These are phyloP conservation scores for Heliconius eleuchia DNA, from an alignment of 1,140 invertebrate species.

Conservation along the genomic window DNA sequence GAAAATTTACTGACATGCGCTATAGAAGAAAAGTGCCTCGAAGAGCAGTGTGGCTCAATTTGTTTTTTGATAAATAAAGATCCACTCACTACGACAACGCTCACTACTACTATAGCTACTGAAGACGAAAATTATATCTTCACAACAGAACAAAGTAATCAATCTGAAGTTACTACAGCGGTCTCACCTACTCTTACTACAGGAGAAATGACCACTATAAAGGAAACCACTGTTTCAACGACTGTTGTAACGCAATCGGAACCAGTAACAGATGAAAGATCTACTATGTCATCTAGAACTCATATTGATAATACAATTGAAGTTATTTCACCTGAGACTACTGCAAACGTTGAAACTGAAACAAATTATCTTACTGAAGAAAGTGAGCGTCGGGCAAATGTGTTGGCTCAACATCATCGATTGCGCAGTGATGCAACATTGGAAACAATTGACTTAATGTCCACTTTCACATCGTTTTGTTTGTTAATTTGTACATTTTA, in stretches of 20 bases:
- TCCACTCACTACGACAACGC: conserved; percentile 2
- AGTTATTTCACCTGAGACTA: conserved; percentile 3
- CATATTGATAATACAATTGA: background rate
- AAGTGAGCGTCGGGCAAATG: conserved; percentile 44
- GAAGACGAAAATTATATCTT: background rate
- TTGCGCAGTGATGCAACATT: conserved; percentile 16
- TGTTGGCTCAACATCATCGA: conserved; percentile 54
- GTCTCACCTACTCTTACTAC: background rate
- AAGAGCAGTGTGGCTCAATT: conserved; percentile 49
- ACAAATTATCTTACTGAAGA: conserved; percentile 45
- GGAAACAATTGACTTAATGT: background rate
- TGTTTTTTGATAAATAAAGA: conserved; percentile 60
- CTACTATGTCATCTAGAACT: background rate
- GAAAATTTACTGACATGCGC: conserved; percentile 60
- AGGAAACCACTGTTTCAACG: background rate
- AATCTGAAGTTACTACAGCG: background rate
- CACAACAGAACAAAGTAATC: background rate
- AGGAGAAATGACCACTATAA: background rate
- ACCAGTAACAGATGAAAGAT: background rate
- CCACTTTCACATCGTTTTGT: conserved; percentile 7
- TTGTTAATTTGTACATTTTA: conserved; percentile 15
- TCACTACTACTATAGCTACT: background rate
- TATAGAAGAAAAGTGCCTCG: conserved; percentile 52
- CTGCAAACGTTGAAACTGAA: conserved; percentile 5
- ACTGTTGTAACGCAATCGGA: background rate